Evolutionary conservation across 2,113 vertebrate genomes (phyloP).

Genomic region (Sylvietta virens): DNA sequence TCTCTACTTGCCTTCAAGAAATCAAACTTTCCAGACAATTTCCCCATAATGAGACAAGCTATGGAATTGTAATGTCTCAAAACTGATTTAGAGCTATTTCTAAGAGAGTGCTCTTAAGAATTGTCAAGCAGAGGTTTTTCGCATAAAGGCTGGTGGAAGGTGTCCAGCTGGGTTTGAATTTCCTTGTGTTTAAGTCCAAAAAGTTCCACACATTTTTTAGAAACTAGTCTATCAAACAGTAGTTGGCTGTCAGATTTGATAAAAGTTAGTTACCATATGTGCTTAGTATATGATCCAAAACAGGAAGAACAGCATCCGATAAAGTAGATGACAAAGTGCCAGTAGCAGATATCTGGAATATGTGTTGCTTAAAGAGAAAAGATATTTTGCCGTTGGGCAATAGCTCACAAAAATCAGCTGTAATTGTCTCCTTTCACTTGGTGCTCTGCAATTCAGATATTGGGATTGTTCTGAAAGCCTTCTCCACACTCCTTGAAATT

Average conservation of each 20-base stretch:
- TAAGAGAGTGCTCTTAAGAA: background rate
- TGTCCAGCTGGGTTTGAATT: background rate
- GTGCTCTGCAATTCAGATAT: constrained; percentile 17
- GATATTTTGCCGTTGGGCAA: constrained; percentile 20
- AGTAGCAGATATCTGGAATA: constrained; percentile 57
- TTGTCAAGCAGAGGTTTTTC: background rate
- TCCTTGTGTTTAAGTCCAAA: background rate
- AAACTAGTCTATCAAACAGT: background rate
- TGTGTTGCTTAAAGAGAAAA: constrained; percentile 14
- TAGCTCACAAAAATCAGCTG: constrained; percentile 22
- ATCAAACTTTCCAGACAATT: background rate
- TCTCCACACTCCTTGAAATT: background rate
- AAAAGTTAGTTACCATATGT: constrained; percentile 33
- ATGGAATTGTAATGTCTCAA: background rate
- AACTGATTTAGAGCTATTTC: constrained; percentile 27
- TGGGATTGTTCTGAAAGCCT: background rate
- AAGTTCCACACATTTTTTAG: constrained; percentile 1
- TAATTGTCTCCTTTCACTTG: background rate
- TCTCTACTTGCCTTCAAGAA: background rate
- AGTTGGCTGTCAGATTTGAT: constrained; percentile 30
- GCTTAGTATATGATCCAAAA: constrained; percentile 11
- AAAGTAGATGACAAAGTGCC: constrained; percentile 24
- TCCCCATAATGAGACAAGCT: background rate
- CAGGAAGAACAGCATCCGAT: constrained; percentile 44
- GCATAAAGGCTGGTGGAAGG: background rate